Evolutionary conservation across 1,140 invertebrate genomes (phyloP).

Genomic region (Tribolium castaneum): DNA sequence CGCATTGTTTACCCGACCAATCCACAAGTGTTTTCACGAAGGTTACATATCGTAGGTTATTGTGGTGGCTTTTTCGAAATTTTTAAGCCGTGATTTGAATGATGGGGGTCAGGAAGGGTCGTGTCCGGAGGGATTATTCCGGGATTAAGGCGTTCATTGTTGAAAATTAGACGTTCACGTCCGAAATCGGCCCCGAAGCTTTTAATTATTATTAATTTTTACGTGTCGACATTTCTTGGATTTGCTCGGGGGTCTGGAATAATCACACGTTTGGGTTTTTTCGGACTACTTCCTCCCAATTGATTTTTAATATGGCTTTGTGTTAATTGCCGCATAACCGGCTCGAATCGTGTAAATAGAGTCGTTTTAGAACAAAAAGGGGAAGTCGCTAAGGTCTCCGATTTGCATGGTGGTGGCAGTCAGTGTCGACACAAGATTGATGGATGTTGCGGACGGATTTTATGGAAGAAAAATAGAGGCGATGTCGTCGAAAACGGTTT

Average conservation of each 20-base stretch:
- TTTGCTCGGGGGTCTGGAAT: background rate
- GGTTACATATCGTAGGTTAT: constrained; percentile 17
- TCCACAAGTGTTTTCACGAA: constrained; percentile 23
- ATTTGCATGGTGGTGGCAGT: background rate
- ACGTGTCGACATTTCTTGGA: background rate
- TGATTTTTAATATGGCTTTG: background rate
- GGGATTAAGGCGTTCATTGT: background rate
- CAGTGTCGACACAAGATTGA: background rate
- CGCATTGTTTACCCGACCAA: constrained; percentile 31
- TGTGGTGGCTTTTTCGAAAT: background rate
- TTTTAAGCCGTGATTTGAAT: background rate
- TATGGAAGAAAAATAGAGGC: background rate
- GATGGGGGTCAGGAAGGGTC: constrained; percentile 4
- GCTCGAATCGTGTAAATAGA: background rate
- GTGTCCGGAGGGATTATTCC: background rate
- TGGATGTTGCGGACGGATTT: background rate
- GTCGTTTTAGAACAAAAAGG: background rate
- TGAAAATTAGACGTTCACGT: background rate
- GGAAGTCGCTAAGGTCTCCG: background rate
- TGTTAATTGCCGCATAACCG: background rate
- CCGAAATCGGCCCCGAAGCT: background rate
- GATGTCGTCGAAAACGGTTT: background rate
- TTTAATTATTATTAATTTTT: background rate
- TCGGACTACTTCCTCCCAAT: background rate
- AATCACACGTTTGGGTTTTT: background rate